A percentile compares a stretch with the other conserved stretches of the same genome.
Conservation (phyloP, 2,888 invertebrate genomes). For the Pyrochroa serraticornis region DNA sequence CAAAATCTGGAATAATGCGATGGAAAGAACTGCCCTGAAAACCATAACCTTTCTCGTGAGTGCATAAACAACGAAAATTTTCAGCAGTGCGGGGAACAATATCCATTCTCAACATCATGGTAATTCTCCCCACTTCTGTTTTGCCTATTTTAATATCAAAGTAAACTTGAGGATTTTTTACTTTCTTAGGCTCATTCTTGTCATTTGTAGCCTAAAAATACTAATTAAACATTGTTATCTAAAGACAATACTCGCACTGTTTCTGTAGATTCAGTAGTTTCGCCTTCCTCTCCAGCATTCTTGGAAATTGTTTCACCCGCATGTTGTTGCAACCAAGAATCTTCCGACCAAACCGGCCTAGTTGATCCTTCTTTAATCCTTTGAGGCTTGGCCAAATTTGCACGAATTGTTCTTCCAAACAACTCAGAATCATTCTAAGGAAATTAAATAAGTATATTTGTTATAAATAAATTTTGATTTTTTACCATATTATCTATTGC, state of each 20-base stretch:
- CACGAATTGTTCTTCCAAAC: conserved; percentile 93
- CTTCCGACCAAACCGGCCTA: conserved; percentile 97
- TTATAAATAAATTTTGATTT: neutral
- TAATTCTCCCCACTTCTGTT: conserved; percentile 85
- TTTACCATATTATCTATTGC: conserved; percentile 98
- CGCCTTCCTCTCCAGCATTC: conserved; percentile 51
- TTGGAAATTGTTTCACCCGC: conserved; percentile 83
- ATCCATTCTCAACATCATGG: conserved; percentile 90
- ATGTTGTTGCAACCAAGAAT: conserved; percentile 97
- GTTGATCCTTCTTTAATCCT: conserved; percentile 95
- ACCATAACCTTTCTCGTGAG: conserved; percentile 96
- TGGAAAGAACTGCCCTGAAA: conserved; percentile 92
- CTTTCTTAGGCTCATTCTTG: conserved; percentile 56
- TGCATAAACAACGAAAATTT: conserved; percentile 91
- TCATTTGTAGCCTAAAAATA: conserved; percentile 23
- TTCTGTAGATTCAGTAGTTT: conserved; percentile 20
- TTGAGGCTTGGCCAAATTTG: conserved; percentile 96
- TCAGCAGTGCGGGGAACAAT: conserved; percentile 94
- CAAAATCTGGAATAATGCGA: conserved; percentile 97
- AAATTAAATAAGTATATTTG: neutral
- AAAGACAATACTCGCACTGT: conserved; percentile 1
- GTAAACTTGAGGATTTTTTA: conserved; percentile 89
- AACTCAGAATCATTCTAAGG: conserved; percentile 94
- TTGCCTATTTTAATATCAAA: conserved; percentile 94
- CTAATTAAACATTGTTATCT: neutral